A percentile compares a stretch with the other conserved stretches of the same genome.
These are phyloP conservation scores for Deroplatys truncata DNA, from an alignment of 2,888 invertebrate genomes.

Conservation along the genomic window DNA sequence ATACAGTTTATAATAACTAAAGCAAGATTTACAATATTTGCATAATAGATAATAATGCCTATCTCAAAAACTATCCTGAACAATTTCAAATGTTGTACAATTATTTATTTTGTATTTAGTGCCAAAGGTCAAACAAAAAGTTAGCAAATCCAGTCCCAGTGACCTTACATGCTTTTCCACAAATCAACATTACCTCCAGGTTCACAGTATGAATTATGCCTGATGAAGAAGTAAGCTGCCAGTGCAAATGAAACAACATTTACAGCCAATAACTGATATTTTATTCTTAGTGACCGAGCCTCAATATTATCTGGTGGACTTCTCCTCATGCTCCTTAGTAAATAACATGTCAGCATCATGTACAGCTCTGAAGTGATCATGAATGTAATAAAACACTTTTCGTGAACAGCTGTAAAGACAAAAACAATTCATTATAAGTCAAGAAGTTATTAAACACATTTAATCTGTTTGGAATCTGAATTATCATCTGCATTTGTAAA, in stretches of 20 bases:
- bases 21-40: too few species aligned
- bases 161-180: background rate
- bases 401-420: conserved; percentile 69
- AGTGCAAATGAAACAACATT: conserved; percentile 71
- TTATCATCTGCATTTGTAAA: too few species aligned
- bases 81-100: too few species aligned
- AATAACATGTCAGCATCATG: conserved; percentile 76
- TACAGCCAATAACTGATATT: conserved; percentile 67
- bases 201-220: conserved; percentile 91
- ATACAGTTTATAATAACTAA: too few species aligned
- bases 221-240: conserved; percentile 83
- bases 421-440: background rate
- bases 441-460: too few species aligned
- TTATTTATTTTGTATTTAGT: background rate
- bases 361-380: conserved; percentile 80
- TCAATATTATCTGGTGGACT: conserved; percentile 57
- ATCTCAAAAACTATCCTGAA: too few species aligned
- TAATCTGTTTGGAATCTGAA: too few species aligned
- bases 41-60: too few species aligned
- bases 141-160: too few species aligned
- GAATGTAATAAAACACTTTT: conserved; percentile 83
- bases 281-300: conserved; percentile 67
- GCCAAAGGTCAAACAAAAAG: background rate
- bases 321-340: conserved; percentile 64
- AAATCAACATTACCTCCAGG: conserved; percentile 68